Base-by-base conservation (phyloP, 1,140 invertebrate species). In the Drusus annulatus region DNA sequence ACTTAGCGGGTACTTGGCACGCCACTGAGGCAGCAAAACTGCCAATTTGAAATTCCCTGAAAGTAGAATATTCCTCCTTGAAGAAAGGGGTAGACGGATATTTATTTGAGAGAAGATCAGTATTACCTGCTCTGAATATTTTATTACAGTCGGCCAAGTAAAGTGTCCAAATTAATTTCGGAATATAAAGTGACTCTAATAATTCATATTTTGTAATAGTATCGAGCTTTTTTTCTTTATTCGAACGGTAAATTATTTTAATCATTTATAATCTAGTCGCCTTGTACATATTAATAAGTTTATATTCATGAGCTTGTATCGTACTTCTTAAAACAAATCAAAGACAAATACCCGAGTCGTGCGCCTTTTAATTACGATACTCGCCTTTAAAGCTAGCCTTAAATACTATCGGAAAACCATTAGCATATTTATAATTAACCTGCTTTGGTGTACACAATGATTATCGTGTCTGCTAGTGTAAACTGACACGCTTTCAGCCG, bases 401-500 rank as follows among this genome's bases (percentile, higher is more conserved):
- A 36, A 36, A 36, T 7, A 1, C 4, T 56, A 56, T 56, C 54
- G 54, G 54, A 56, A 56, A 56, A 17, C 16, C 54, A 56, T 56
- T 56, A 56, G 8, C 54, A 56, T 56, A 56, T 56, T 56, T 56
- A 56, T 56, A 56, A 56, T 56, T 21, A 17, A 56, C 54, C 54
- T 56, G 36, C 8, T 17, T n/a, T 19, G 16, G 60, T 21, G 23
- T 28, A 63, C 6, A 63, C 60, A 63, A 63, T 23, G 15, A 63
- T 63, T 63, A 63, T 63, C 60, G 6, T 63, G 60, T 63, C 60
- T 56, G 17, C 15, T 23, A 63, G 23, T 63, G 60, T 63, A 63
- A 63, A 63, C 60, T 63, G 60, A 63, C 60, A 28, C 60, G 60
- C 23, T 63, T 63, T 63, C 60, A 68, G 31, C 31, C 16, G 3